These are phyloP conservation scores for Epinotia brunnichana DNA, from an alignment of 2,888 invertebrate species.

Conservation along the genomic window DNA sequence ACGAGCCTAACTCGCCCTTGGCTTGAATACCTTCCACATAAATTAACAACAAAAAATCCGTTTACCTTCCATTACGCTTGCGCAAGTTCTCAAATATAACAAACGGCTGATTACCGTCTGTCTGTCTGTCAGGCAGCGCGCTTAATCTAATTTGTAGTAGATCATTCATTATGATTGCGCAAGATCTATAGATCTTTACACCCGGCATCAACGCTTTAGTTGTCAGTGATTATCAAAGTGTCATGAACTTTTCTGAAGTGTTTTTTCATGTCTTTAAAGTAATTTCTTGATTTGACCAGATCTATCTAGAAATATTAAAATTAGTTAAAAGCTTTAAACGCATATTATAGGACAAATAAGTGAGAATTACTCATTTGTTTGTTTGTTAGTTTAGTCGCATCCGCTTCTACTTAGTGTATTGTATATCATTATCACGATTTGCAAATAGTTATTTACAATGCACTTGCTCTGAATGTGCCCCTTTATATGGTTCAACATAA, in stretches of 20 bases:
- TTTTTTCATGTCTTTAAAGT: neutral
- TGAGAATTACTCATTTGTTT: too few relatives aligned
- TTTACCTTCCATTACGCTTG: slow-evolving; percentile 1
- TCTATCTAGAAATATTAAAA: too few relatives aligned
- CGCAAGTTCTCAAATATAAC: slow-evolving; percentile 17
- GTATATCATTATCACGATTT: too few relatives aligned
- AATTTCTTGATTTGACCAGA: neutral
- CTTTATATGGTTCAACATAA: too few relatives aligned
- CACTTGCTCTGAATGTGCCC: too few relatives aligned
- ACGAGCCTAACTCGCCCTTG: neutral
- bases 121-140: slow-evolving; percentile 21
- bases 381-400: too few relatives aligned
- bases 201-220: slow-evolving; percentile 18
- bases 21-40: slow-evolving; percentile 2
- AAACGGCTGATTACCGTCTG: slow-evolving; percentile 27
- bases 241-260: neutral
- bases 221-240: slow-evolving; percentile 16
- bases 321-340: too few relatives aligned
- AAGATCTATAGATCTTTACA: slow-evolving; percentile 19
- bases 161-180: slow-evolving; percentile 23
- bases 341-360: too few relatives aligned
- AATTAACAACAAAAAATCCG: neutral
- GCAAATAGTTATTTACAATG: too few relatives aligned
- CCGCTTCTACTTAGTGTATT: too few relatives aligned
- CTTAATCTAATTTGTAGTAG: slow-evolving; percentile 32